These are phyloP conservation scores for Spicauda simplicius DNA, from an alignment of 2,888 invertebrate genomes.

Conservation along the genomic window DNA sequence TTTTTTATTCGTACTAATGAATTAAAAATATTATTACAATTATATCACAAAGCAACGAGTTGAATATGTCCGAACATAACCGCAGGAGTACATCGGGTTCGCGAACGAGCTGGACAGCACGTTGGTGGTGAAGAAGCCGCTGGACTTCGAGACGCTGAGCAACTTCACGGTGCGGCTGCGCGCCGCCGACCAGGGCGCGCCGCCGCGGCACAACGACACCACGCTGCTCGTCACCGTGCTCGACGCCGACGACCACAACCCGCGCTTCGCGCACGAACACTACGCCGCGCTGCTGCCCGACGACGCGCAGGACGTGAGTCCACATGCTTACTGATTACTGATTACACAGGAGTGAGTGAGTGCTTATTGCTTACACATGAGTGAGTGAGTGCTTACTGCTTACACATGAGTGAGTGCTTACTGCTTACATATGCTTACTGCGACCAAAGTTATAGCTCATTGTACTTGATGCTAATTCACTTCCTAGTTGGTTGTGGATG, in stretches of 20 bases:
- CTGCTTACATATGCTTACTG: no score
- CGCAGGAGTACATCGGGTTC: slow-evolving; percentile 92
- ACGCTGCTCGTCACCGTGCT: slow-evolving; percentile 90
- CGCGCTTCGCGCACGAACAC: slow-evolving; percentile 90
- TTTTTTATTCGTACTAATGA: no score
- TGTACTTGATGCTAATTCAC: no score
- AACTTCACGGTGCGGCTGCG: slow-evolving; percentile 91
- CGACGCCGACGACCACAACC: slow-evolving; percentile 97
- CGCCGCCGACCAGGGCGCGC: slow-evolving; percentile 92
- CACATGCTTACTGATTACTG: not conserved
- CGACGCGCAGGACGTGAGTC: slow-evolving; percentile 78
- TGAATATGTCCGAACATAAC: no score
- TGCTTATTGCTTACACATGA: no score
- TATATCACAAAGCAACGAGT: no score
- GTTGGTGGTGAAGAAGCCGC: slow-evolving; percentile 89
- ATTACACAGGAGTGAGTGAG: no score
- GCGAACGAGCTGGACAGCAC: slow-evolving; percentile 94
- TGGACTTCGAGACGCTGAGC: slow-evolving; percentile 92
- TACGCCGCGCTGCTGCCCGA: slow-evolving; percentile 89
- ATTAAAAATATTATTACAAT: no score
- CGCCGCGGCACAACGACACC: slow-evolving; percentile 91
- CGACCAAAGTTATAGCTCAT: no score
- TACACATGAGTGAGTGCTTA: no score
- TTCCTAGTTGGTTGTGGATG: no score
- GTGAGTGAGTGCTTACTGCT: no score